These are phyloP conservation scores for Peromyscus eremicus DNA, from an alignment of 2,797 vertebrate genomes.

Conservation along the genomic window DNA sequence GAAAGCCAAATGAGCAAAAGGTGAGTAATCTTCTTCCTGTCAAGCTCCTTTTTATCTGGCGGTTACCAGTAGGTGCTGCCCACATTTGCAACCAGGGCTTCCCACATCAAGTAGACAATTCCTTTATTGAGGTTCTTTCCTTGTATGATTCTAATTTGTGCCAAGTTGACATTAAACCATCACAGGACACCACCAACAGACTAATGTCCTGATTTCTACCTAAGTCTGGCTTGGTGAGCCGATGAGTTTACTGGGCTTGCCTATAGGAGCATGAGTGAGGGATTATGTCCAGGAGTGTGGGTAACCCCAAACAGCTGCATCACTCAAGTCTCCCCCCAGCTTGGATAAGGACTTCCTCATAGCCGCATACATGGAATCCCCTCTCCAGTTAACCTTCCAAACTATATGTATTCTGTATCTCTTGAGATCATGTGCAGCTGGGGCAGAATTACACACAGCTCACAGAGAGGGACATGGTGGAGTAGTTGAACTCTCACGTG, in stretches of 20 bases:
- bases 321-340: not conserved
- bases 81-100: not conserved
- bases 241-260: not conserved
- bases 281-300: not conserved
- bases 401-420: not conserved
- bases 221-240: not conserved
- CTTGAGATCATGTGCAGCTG: not conserved
- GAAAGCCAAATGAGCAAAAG: not conserved
- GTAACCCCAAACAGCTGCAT: not conserved
- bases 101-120: not conserved
- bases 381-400: not conserved
- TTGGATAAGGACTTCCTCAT: not conserved
- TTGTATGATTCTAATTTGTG: not conserved
- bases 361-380: not conserved
- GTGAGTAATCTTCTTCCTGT: not conserved
- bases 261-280: not conserved
- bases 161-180: not conserved
- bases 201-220: not conserved
- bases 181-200: not conserved
- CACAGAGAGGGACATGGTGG: not conserved
- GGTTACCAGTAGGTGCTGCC: not conserved
- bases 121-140: not conserved
- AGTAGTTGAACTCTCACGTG: not conserved
- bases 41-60: not conserved
- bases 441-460: not conserved